A percentile compares a stretch with the other conserved stretches of the same genome.
These are phyloP conservation scores for Scolopax bukidnonensis DNA, from an alignment of 2,797 vertebrate genomes.

Conservation along the genomic window DNA sequence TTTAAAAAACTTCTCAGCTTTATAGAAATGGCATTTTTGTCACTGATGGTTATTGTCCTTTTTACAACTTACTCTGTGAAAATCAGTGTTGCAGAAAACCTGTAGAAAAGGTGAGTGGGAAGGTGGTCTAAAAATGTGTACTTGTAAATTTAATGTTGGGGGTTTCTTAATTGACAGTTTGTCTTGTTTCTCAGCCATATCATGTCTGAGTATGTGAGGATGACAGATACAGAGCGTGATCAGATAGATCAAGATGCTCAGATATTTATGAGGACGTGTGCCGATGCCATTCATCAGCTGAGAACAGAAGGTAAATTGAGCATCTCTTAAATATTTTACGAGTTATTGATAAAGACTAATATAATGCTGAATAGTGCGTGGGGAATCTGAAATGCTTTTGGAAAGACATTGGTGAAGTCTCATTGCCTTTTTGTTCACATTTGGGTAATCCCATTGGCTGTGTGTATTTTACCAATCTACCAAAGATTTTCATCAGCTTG, in stretches of 20 bases:
- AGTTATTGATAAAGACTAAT: neutral
- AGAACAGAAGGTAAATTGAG: conserved; percentile 87
- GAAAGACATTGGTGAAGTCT: neutral
- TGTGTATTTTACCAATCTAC: neutral
- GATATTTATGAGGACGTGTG: conserved; percentile 94
- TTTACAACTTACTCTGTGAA: neutral
- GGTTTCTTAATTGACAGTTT: neutral
- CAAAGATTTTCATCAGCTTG: neutral
- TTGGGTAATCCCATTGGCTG: neutral
- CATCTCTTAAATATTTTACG: neutral
- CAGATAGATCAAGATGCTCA: conserved; percentile 98
- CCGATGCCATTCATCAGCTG: conserved; percentile 93
- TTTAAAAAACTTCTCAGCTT: neutral
- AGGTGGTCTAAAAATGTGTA: neutral
- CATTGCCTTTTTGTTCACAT: neutral
- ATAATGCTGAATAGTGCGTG: neutral
- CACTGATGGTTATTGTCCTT: neutral
- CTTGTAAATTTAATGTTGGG: neutral
- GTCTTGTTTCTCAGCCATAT: conserved; percentile 82
- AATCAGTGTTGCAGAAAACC: neutral
- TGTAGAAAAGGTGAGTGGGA: neutral
- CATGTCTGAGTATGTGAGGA: conserved; percentile 87
- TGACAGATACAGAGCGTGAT: conserved; percentile 94
- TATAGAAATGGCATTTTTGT: neutral
- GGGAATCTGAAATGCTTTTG: neutral